Evolutionary conservation across 2,797 vertebrate species (phyloP), one percentile per base, ranked within the genome.

Genomic region (Darevskia nairensis): DNA sequence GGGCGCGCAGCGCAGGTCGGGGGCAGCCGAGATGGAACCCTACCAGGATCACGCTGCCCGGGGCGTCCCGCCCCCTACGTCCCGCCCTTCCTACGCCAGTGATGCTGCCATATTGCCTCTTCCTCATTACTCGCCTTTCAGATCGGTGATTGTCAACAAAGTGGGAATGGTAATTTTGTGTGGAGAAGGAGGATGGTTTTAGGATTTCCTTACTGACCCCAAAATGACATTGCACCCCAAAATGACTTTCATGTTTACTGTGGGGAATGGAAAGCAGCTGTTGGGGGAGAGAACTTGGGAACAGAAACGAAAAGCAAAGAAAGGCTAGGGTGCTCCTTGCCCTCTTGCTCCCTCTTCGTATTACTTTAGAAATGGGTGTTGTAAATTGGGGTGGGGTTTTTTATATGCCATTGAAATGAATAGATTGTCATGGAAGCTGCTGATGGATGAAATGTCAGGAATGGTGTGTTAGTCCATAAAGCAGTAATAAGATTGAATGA

Each of bases 401-500:
- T 55, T 55, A 4, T 13, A 55, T 55, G 50, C 50, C 13, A 15
- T 55, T 55, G 50, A 75, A 79, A 84, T 32, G 23, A 72, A 44
- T 29, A 78, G 75, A 46, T 61, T 72, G 50, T 6, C 32, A 8
- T 72, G 68, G 46, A 44, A 19, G 4, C 59, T 59, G 27, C 29
- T 46, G 10, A 23, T 19, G 27, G 15, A 82, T 68, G 61, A 82
- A 82, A 79, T 59, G 15, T 41, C 80, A 72, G 55, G 27, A 44
- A 21, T 39, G 35, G 75, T 78, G 35, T 72, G 35, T 59, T 35
- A 80, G 11, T 29, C 23, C 68, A 23, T 64, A 80, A 85, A 85
- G 61, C 23, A 82, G 87, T 76, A 74, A 13, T 69, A 50, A 74
- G 50, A 80, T 25, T 64, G 59, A 89, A 74, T 80, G 87, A 66